Evolutionary conservation across 2,113 vertebrate species (phyloP), one percentile per base, ranked within the genome.

Genomic region (Halcyon malimbica): DNA sequence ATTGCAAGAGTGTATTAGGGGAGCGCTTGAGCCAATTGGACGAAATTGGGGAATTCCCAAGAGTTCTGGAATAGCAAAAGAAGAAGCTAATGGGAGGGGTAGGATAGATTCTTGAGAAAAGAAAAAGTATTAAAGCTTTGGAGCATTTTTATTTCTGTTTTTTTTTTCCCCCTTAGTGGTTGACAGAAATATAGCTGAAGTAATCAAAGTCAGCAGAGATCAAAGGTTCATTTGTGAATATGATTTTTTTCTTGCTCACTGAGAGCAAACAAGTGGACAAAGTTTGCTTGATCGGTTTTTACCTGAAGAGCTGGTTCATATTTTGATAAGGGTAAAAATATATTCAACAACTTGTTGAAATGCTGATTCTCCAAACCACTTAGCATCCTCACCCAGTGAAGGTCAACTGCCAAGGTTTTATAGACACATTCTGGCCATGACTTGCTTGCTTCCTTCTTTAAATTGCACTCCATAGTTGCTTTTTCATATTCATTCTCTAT

Each of bases 391-490:
- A 96, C 48, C 76, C 75, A 93, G 37, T 79, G 86, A 97, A 97
- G 89, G 94, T 96, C 97, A 98, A 83, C 97, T 97, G 94, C 57
- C 91, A 98, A 94, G 89, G 91, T 87, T 94, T 93, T 93, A 82
- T 76, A 94, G 88, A 82, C 56, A 87, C 70, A 64, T 59, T 82
- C 57, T 46, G 59, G 79, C 75, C 93, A 87, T 63, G 18, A 82
- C 78, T 96, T 24, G 63, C 79, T 92, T 77, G 44, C 77, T 89
- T 92, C 86, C 84, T 93, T 69, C 87, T 90, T 95, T 75, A 91
- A 90, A 96, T 87, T 83, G 84, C 28, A 70, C 19, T 92, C 68
- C 41, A 51, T 35, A 53, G 25, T 79, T 57, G 68, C n/a, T 57
- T 94, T 89, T 90, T 24, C 78, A 87, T 21, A 71, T 79, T 87